Evolutionary conservation across 30 jellyfish, hydroid and myxozoan species (phyloP).

Genomic region (Morbakka virulenta): DNA sequence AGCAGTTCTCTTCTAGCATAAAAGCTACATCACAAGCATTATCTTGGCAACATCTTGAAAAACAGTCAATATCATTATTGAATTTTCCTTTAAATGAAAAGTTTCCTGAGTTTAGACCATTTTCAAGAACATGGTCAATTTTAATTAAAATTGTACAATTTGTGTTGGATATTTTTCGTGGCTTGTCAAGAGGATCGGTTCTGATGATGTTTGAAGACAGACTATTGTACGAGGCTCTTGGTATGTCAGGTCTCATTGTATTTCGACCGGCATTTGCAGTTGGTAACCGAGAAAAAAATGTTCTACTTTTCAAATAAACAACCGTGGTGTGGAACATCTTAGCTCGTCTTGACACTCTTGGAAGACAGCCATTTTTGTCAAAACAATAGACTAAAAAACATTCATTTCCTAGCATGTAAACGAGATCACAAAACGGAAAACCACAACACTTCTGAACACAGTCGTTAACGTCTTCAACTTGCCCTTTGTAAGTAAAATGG

Average conservation of each 20-base stretch:
- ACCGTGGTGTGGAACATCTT: constrained; percentile 59
- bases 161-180: background rate
- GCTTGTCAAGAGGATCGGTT: background rate
- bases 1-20: constrained; percentile 59
- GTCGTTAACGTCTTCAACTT: constrained; percentile 52
- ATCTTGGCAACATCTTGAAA: constrained; percentile 56
- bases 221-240: background rate
- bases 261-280: background rate
- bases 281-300: background rate
- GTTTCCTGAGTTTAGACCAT: constrained; percentile 42
- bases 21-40: constrained; percentile 70
- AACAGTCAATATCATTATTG: constrained; percentile 48
- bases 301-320: constrained; percentile 76
- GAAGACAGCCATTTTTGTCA: constrained; percentile 72
- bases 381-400: constrained; percentile 88
- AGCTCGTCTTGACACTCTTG: constrained; percentile 54
- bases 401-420: constrained; percentile 56
- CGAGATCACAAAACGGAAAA: constrained; percentile 81
- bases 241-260: no score
- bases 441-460: constrained; percentile 91
- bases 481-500: constrained; percentile 69
- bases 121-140: background rate
- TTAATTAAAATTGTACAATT: no score
- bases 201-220: background rate
- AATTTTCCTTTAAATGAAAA: constrained; percentile 32